Base-by-base conservation (phyloP, 1,140 invertebrate genomes). In the Melanaphis sacchari region DNA sequence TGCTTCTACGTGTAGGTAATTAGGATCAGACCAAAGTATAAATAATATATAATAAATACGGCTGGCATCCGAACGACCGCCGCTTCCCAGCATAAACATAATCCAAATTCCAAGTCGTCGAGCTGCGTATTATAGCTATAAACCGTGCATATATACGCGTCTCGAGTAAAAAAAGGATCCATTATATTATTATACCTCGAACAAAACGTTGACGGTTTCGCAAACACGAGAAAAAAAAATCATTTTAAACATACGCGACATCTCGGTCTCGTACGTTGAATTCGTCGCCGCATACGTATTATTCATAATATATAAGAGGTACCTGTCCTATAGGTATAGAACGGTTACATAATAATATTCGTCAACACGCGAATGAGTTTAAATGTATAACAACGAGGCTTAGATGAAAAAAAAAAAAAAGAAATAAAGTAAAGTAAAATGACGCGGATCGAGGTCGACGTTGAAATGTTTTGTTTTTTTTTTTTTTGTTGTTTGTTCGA, bases 301-400 rank as follows among this genome's bases (percentile, higher is more conserved):
- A 76, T 76, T 76, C 59, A 76, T 76, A 66, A 76, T 76, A 76
- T 76, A 31, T 31, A 66, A 66, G 54, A 66, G n/a, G 8, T 40
- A 82, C 38, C 36, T 40, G 36, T 36, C 38, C 8, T 41, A 15
- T 84, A 41, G 24, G 21, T 21, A 38, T 36, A 38, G 2, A 8
- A 46, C 31, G 84, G 87, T 88, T 88, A 52, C 87, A 59, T 59
- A 90, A 90, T 90, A 31, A 59, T 90, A 59, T 59, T 54, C 52
- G 43, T 89, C 87, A 52, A 89, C 46, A 38, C 87, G 52, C 87
- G 52, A 90, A 59, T 31, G 88, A 49, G 46, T 90, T 40, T 38
- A 26, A 54, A 88, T 36, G 7, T 31, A 52, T 8, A 15, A 40
- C 11, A 9, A 38, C 18, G 85, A 59, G 22, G 49, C 43, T 54